Evolutionary conservation across 2,797 vertebrate species (phyloP).

Genomic region (Allobates femoralis): DNA sequence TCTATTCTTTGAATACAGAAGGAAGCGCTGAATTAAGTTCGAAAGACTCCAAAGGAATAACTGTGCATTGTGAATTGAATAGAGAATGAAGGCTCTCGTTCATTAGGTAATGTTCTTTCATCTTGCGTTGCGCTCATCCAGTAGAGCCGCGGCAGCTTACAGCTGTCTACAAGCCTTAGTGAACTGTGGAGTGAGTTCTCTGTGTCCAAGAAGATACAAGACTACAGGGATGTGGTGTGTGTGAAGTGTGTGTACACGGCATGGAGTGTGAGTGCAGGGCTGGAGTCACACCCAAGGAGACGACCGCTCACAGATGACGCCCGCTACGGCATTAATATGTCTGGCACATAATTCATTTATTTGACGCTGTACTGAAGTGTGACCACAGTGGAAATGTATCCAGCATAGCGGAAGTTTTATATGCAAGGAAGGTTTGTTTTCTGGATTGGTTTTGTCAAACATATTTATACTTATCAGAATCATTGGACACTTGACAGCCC

Average conservation of each 20-base stretch:
- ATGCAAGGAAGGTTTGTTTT: conserved; percentile 6
- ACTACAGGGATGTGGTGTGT: neutral
- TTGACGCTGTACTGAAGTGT: neutral
- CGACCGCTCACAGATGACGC: neutral
- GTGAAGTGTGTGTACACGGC: neutral
- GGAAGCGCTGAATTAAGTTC: neutral
- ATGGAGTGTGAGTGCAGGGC: neutral
- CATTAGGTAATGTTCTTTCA: neutral
- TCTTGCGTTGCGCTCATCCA: neutral
- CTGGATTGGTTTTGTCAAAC: neutral
- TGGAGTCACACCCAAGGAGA: neutral
- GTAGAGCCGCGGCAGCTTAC: neutral
- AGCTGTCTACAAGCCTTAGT: conserved; percentile 6
- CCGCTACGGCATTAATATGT: neutral
- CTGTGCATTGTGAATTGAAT: neutral
- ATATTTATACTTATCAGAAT: neutral
- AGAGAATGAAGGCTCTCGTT: neutral
- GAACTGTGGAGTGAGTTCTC: neutral
- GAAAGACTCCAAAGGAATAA: neutral
- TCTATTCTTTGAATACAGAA: neutral
- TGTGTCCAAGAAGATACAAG: neutral
- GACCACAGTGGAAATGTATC: neutral
- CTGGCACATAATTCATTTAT: neutral
- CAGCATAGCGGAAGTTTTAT: neutral
- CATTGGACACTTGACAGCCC: neutral